Percentiles rank a stretch among this genome's conserved stretches.
These are phyloP conservation scores for Orbicella faveolata DNA, from an alignment of 64 coral and sea anemone genomes.

Conservation along the genomic window DNA sequence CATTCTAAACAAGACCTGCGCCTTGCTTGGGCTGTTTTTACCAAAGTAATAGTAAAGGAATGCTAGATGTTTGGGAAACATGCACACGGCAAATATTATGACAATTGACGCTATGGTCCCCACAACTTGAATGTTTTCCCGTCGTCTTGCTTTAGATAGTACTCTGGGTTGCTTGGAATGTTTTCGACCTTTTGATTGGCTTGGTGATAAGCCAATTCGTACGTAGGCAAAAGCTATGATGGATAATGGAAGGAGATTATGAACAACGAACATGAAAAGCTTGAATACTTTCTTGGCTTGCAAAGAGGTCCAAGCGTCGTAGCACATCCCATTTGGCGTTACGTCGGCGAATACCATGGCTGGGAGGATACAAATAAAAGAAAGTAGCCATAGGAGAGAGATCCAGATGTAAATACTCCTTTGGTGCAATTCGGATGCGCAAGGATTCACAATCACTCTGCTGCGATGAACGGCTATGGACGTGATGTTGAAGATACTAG, in stretches of 20 bases:
- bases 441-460: constrained; percentile 38
- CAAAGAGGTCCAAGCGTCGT: background rate
- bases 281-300: constrained; percentile 3
- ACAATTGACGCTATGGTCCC: constrained; percentile 35
- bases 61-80: constrained; percentile 35
- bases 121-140: constrained; percentile 28
- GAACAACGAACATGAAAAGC: background rate
- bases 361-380: constrained; percentile 21
- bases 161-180: constrained; percentile 4
- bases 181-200: background rate
- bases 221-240: constrained; percentile 32
- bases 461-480: constrained; percentile 36
- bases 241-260: constrained; percentile 32
- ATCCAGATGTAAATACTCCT: constrained; percentile 34
- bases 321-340: background rate
- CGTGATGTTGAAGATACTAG: constrained; percentile 35
- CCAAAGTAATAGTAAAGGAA: constrained; percentile 36
- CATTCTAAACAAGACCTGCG: constrained; percentile 4
- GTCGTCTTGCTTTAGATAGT: background rate
- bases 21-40: background rate
- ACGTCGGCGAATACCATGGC: background rate
- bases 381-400: constrained; percentile 8
- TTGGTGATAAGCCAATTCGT: constrained; percentile 19
- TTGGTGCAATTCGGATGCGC: constrained; percentile 12
- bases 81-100: constrained; percentile 40